A percentile compares a stretch with the other conserved stretches of the same genome.
Evolutionary conservation across 1,140 invertebrate genomes (phyloP).

Genomic region (Myzus persicae): DNA sequence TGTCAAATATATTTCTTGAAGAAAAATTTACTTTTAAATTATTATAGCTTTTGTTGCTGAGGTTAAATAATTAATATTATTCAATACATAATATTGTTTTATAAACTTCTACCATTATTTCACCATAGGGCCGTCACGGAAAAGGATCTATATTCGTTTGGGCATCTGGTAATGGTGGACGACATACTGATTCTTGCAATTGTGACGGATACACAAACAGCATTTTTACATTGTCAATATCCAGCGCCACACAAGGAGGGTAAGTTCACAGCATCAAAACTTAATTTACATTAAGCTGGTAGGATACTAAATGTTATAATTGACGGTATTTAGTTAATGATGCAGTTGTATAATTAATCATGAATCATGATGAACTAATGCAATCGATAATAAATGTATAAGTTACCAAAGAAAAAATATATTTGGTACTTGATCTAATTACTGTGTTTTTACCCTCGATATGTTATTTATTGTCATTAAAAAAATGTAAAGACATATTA

Average conservation of each 20-base stretch:
- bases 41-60: neutral
- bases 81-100: neutral
- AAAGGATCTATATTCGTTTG: slow-evolving; percentile 98
- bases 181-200: slow-evolving; percentile 95
- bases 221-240: slow-evolving; percentile 98
- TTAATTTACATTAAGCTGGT: neutral
- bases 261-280: slow-evolving; percentile 65
- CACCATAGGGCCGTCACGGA: slow-evolving; percentile 77
- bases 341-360: neutral
- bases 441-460: neutral
- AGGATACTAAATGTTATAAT: neutral
- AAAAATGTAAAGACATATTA: neutral
- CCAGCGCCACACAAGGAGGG: slow-evolving; percentile 93
- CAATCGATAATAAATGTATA: neutral
- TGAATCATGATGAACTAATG: neutral
- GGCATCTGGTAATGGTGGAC: slow-evolving; percentile 97
- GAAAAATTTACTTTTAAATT: neutral
- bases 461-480: neutral
- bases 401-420: neutral
- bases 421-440: neutral
- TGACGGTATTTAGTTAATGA: neutral
- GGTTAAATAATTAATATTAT: neutral
- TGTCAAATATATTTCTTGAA: neutral
- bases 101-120: neutral
- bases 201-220: slow-evolving; percentile 99